Evolutionary conservation across 2,797 vertebrate genomes (phyloP), one percentile per base, ranked within the genome.

Genomic region (Botia kubotai): DNA sequence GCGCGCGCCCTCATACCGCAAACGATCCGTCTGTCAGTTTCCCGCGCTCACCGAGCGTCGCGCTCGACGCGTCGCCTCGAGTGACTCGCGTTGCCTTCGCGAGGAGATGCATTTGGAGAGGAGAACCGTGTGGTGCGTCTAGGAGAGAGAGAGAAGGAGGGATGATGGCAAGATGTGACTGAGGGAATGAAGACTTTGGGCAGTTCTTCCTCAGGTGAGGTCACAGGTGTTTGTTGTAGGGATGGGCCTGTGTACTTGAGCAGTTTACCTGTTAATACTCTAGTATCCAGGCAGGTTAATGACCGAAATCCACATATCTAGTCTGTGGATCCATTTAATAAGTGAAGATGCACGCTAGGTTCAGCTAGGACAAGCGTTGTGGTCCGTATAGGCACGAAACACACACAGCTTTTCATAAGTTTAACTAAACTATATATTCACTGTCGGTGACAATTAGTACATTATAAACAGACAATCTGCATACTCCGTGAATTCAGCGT

Each of bases 51-150:
- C 60, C 19, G 69, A 68, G 77, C 75, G 75, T 55, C 50, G 46
- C 62, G 65, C 69, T 68, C 69, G 60, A 66, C 62, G 67, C 72
- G 77, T 85, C 81, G 83, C 84, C 84, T 83, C n/a, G 43, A 58
- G 53, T 26, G 23, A 26, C 23, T 26, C 23, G 23, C 23, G 23
- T 26, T 2, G 23, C 23, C 23, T 26, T 26, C 23, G 23, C 23
- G 23, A 26, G 23, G 23, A 26, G 23, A 26, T 26, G 23, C 23
- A 26, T 26, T 26, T 26, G 23, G 23, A 26, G 23, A 26, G 52
- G 65, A 55, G 72, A 79, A 73, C 81, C 87, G 88, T 86, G 87
- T 87, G 87, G 83, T 84, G 52, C 76, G 75, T 88, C 72, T n/a
- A 73, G 79, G 76, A 67, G 77, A 84, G n/a, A 26, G 83, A 73